Percentiles rank a stretch among this genome's conserved stretches.
These are phyloP conservation scores for Aphrophora alni DNA, from an alignment of 2,888 invertebrate species.

Conservation along the genomic window DNA sequence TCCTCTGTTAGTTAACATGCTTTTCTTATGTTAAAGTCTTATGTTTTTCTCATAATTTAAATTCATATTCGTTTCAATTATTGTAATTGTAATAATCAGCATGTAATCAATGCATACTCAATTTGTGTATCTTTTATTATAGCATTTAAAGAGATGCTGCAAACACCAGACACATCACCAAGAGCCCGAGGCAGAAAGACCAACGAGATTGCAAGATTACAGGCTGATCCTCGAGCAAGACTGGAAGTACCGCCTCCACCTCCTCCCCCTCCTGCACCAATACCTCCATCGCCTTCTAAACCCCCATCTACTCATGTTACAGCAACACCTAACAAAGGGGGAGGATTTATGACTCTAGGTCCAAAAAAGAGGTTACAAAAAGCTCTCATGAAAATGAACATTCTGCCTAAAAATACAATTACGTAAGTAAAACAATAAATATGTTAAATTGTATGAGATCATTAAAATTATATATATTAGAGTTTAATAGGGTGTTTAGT, in stretches of 20 bases:
- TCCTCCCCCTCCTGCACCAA: constrained; percentile 47
- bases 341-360: constrained; percentile 86
- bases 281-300: constrained; percentile 49
- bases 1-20: no score
- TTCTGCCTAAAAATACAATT: constrained; percentile 57
- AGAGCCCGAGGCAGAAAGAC: constrained; percentile 69
- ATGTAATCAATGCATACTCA: no score
- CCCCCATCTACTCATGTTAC: constrained; percentile 43
- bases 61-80: no score
- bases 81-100: no score
- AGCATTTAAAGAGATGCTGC: constrained; percentile 74
- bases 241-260: constrained; percentile 62
- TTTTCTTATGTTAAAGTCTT: no score
- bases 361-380: constrained; percentile 84
- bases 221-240: constrained; percentile 72
- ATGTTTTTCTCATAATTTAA: no score
- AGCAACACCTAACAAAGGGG: constrained; percentile 51
- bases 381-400: constrained; percentile 88
- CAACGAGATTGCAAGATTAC: constrained; percentile 60
- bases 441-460: no score
- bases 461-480: no score
- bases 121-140: no score
- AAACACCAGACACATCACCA: constrained; percentile 82
- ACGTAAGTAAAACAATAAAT: no score
- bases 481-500: no score